Base-by-base conservation (phyloP, 2,113 vertebrate species). In the Fulica atra region DNA sequence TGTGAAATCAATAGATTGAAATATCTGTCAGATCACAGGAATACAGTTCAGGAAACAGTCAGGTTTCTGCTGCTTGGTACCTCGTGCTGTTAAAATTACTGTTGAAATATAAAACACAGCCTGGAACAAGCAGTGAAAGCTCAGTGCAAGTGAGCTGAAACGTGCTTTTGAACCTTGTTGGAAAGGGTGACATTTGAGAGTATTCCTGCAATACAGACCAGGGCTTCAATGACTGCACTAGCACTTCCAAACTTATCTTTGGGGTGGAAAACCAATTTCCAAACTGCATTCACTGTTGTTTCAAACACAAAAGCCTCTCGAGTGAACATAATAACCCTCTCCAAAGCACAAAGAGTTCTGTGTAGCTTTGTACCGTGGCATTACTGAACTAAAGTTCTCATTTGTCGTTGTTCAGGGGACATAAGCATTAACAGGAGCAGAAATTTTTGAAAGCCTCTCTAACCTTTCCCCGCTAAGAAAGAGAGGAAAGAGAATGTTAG, bases 391-490 rank as follows among this genome's bases (percentile, higher is more conserved):
- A 31, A 72, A 29, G 9, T 64, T 86, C 63, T 60, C 6, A 5
- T 72, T 83, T 77, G 13, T 38, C 4, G 1, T 57, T 0, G 0
- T 65, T 88, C 19, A 40, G 35, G 29, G 7, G 14, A 74, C 4
- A 15, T 26, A 81, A 84, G 3, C 11, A 46, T 26, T 86, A 76
- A 71, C 1, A 56, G 7, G 20, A 24, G 13, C 13, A 80, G 79
- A 57, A 63, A 20, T 23, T 28, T 29, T 20, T 51, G 53, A 48
- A 71, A 66, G 31, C 9, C 38, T 61, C 9, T 24, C 18, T 63
- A 74, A 54, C 9, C 12, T 69, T 88, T 78, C 19, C 56, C 13
- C 33, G 2, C 60, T 68, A 48, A 60, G 76, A 85, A 13, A 61
- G 4, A 51, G 10, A 63, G 6, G 17, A 56, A 6, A 25, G 20